Conservation (phyloP, 1,140 invertebrate genomes). For the Calliphora vicina region DNA sequence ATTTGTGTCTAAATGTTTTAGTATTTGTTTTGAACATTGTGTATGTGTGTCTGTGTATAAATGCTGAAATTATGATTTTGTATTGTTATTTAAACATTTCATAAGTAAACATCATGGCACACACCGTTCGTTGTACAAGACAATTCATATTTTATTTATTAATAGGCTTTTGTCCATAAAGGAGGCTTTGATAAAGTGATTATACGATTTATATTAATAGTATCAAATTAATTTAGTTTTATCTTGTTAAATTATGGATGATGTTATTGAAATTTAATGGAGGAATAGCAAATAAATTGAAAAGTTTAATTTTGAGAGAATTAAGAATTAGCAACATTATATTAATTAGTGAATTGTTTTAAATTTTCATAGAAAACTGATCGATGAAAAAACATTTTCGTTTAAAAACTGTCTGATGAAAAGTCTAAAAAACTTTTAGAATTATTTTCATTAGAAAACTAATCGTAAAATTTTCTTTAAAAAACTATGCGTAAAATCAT, state of each 20-base stretch:
- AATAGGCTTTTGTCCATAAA: neutral
- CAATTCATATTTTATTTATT: neutral
- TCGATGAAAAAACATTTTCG: too few relatives aligned
- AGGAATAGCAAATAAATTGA: neutral
- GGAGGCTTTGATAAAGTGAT: neutral
- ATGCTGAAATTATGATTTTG: neutral
- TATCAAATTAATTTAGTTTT: neutral
- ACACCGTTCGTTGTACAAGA: neutral
- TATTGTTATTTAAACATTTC: slow-evolving; percentile 6
- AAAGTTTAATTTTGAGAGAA: neutral
- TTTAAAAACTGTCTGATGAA: too few relatives aligned
- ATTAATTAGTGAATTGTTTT: too few relatives aligned
- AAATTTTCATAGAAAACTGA: too few relatives aligned
- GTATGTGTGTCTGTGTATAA: neutral
- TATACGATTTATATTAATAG: neutral
- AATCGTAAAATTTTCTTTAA: too few relatives aligned
- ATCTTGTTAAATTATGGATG: neutral
- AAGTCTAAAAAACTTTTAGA: too few relatives aligned
- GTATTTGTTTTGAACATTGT: neutral
- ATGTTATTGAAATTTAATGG: neutral
- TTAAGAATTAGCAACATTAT: neutral
- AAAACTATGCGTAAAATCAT: too few relatives aligned
- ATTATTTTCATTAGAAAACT: too few relatives aligned
- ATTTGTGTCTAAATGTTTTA: neutral
- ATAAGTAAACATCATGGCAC: neutral